Base-by-base conservation (phyloP, 2,888 invertebrate species). In the Eudemis profundana region DNA sequence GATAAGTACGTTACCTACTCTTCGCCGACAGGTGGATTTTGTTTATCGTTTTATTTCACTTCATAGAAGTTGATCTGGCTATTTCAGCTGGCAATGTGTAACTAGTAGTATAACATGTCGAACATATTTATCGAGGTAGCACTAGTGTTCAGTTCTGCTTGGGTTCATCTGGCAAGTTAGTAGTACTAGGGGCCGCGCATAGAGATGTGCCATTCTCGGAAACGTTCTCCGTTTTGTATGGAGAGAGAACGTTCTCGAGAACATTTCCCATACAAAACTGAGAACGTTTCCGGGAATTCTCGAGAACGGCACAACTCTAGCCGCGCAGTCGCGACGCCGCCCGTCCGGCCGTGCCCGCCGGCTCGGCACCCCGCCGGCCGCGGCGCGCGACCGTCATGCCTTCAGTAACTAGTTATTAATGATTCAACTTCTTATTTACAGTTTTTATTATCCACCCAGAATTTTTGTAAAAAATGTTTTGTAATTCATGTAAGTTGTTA, bases 1-100 rank as follows among this genome's bases (percentile, higher is more conserved):
- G 60, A 60, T 65, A 65, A 60, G 60, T 57, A 50, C 49, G 46
- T 51, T 50, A 50, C 46, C 59, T 59, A 51, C 51, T 53, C 65
- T 65, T 49, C 51, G 40, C 53, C 38, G 42, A 33, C 60, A 46
- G 38, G 51, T 60, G 46, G 29, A 54, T 56, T 56, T 63, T 29
- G 19, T 40, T 63, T 63, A 5, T 47, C 38, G 29, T 8, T 46
- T 65, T 29, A 29, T 27, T 59, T 60, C 40, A 44, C 23, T 36
- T 50, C 44, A 65, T 65, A 59, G 27, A 51, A 17, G 19, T 36
- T 17, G 12, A 59, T 57, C 50, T 49, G 44, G 56, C 27, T 57
- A 38, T 27, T 38, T 19, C 47, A 51, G 50, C 38, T 46, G 19
- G 44, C 49, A 57, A 50, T 33, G n/a, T 44, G 44, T 59, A 53